These are phyloP conservation scores for Anguilla obscura DNA, from an alignment of 2,797 vertebrate species.

Conservation along the genomic window DNA sequence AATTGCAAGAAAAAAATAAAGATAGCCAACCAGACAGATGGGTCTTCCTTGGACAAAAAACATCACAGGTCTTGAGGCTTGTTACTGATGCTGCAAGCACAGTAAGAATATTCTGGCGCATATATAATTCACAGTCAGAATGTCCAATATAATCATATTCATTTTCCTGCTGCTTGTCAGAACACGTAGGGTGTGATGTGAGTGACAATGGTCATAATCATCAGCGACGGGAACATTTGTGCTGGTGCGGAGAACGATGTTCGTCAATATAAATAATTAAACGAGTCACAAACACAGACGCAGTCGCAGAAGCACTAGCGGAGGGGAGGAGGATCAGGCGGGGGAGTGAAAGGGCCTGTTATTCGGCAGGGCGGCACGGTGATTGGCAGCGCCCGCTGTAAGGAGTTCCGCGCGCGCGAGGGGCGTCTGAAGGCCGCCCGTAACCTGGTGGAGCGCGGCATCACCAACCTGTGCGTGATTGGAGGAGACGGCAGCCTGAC, in stretches of 20 bases:
- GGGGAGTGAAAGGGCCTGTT: neutral
- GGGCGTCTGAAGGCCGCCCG: constrained; percentile 88
- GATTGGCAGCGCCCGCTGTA: constrained; percentile 94
- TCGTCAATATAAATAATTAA: neutral
- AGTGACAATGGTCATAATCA: neutral
- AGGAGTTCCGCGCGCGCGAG: constrained; percentile 84
- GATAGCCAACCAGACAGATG: too few species aligned
- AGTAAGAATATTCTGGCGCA: neutral
- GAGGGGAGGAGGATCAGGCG: too few species aligned
- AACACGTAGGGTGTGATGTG: neutral
- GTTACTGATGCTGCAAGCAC: too few species aligned
- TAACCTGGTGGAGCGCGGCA: constrained; percentile 85
- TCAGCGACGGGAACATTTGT: too few species aligned
- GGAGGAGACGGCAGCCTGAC: constrained; percentile 96
- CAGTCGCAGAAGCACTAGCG: neutral
- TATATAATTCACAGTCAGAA: too few species aligned
- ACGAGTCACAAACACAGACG: neutral
- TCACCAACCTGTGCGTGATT: constrained; percentile 96
- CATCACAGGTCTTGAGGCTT: neutral
- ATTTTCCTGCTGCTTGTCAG: neutral
- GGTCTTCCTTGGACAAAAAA: too few species aligned
- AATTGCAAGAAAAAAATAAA: too few species aligned
- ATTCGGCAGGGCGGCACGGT: constrained; percentile 87
- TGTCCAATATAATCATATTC: neutral
- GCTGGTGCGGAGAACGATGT: neutral